Evolutionary conservation across 2,888 invertebrate genomes (phyloP), one percentile per base, ranked within the genome.

Genomic region (Gonocerus acuteangulatus): DNA sequence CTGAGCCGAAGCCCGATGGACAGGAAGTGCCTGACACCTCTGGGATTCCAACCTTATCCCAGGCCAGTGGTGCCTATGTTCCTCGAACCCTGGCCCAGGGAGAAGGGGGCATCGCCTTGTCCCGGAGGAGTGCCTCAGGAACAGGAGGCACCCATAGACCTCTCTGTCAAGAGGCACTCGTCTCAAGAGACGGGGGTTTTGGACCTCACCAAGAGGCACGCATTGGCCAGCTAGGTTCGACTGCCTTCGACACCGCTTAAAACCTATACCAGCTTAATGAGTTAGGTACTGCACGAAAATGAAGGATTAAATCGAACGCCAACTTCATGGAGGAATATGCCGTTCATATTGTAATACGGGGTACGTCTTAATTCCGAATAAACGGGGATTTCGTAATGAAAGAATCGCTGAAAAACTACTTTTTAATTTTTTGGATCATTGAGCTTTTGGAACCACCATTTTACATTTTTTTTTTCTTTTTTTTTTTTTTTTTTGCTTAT

Each of bases 91-190:
- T 67, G 61, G 61, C 65, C 54, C 22, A 60, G 54, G 52, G 61
- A 63, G 57, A 59, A 62, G 63, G 49, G 48, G 2, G 49, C 63
- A 21, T 57, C 60, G 56, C 76, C 77, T 0, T 74, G 74, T 51
- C 72, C 74, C 0, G 75, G 74, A 39, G 73, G 75, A 34, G 48
- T 32, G 16, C 60, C 34, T 58, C 71, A 74, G 21, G 75, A 76
- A 45, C 79, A 79, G 68, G 78, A 79, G 47, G 74, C 76, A 51
- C 76, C 76, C 16, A 77, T 77, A 59, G 76, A 77, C 66, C 70
- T 76, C n/a, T 76, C 76, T 62, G 69, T 76, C 7, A 71, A 74
- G 34, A 70, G 22, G 44, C n/a, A 11, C n/a, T n/a, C 4, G 39
- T 39, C 39, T 15, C 34, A 51, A 44, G 32, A 58, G 45, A 23